Base-by-base conservation (phyloP, 2,113 vertebrate species). In the Gulo gulo region DNA sequence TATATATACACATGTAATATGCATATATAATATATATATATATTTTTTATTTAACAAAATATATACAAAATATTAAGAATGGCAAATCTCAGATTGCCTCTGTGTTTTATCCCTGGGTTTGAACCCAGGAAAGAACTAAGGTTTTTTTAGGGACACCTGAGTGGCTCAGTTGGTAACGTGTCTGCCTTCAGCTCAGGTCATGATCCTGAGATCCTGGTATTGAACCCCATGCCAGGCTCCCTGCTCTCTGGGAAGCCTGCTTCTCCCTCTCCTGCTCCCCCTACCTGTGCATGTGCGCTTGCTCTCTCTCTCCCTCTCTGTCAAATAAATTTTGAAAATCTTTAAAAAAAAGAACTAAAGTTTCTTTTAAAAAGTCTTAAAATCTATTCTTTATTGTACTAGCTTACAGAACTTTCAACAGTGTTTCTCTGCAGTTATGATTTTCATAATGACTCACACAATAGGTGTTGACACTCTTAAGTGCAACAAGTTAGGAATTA, bases 381-480 rank as follows among this genome's bases (percentile, higher is more conserved):
- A 69, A 76, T 86, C 14, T n/a, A 1, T 63, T 42, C 10, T 47
- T 95, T 71, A 79, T 86, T 97, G 29, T 76, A 85, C 34, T 50
- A 78, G 50, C 29, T 83, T 8, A 63, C 7, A 20, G 63, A 78
- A 52, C n/a, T 91, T 74, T 78, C 31, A 94, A 36, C 59, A 79
- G 45, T 14, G 63, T 87, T 10, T 88, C 50, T 84, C 45, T 93
- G 29, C 23, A 92, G 52, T 73, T 97, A 3, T 52, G 50, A 52
- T 88, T 94, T 91, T 82, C 73, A 61, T 80, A 93, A 97, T 83
- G 82, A 87, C 78, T 96, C 76, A 88, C 12, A 78, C 93, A 93
- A 69, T 63, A 80, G 50, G 82, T 93, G 42, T 69, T 92, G 61
- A 80, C 34, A 92, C 90, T 96, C 92, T 80, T 93, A 97, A 82